phyloP scores from a whole-genome alignment of 2,888 invertebrate species.

The Macrosiphum euphorbiae region DNA sequence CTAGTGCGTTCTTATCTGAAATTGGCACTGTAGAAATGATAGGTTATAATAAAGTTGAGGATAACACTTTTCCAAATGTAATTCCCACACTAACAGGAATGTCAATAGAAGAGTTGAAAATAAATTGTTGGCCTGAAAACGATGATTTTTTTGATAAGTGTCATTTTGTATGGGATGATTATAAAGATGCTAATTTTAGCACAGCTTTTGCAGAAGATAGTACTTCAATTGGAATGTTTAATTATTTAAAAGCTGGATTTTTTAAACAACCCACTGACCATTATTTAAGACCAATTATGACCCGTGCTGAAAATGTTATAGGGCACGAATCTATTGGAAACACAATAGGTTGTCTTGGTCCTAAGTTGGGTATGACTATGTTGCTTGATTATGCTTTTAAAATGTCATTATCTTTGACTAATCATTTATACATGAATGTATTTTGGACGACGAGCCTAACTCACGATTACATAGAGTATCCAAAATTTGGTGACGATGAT shows the following conservation, averaged over 20 bases:
- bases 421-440: conserved; percentile 81
- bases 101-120: conserved; percentile 76
- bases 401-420: conserved; percentile 75
- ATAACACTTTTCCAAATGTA: conserved; percentile 94
- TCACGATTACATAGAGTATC: conserved; percentile 87
- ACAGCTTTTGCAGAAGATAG: conserved; percentile 90
- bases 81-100: conserved; percentile 84
- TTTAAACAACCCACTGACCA: conserved; percentile 86
- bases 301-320: conserved; percentile 78
- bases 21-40: conserved; percentile 82
- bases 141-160: conserved; percentile 81
- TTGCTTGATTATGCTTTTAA: conserved; percentile 80
- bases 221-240: conserved; percentile 82
- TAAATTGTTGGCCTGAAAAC: conserved; percentile 76
- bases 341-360: conserved; percentile 80
- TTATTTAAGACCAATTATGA: conserved; percentile 82
- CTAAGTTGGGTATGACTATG: conserved; percentile 78
- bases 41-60: conserved; percentile 94
- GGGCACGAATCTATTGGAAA: conserved; percentile 77
- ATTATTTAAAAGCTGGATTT: conserved; percentile 84
- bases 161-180: conserved; percentile 88
- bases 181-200: conserved; percentile 78
- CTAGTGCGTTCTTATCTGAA: conserved; percentile 73
- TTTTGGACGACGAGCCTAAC: conserved; percentile 88
- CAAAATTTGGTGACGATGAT: conserved; percentile 79